phyloP scores from a whole-genome alignment of 2,888 invertebrate genomes.

The Omphaloscelis lunosa region DNA sequence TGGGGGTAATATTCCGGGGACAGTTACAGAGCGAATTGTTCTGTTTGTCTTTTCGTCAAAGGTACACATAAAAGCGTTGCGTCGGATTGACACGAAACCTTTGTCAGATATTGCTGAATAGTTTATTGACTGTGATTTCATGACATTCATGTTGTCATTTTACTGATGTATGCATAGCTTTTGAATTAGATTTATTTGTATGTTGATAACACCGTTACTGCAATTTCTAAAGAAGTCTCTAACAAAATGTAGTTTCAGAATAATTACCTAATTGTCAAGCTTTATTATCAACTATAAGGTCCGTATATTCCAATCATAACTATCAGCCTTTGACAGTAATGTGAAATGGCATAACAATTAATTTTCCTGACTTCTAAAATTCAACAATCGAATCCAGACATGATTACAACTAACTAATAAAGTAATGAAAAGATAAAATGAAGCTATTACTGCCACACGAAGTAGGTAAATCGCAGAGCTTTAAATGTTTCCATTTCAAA shows the following conservation, averaged over 20 bases:
- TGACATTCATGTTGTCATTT: conserved; percentile 4
- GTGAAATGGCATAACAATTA: not conserved
- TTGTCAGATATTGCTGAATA: conserved; percentile 25
- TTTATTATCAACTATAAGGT: no score
- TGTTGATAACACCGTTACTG: not conserved
- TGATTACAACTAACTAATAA: not conserved
- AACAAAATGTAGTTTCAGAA: not conserved
- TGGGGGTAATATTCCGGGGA: conserved; percentile 28
- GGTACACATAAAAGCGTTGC: conserved; percentile 15
- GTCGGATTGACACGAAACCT: conserved; percentile 25
- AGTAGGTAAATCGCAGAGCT: not conserved
- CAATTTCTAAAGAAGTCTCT: not conserved
- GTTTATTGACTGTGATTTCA: conserved; percentile 11
- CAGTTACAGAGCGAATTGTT: conserved; percentile 36
- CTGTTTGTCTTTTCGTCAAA: conserved; percentile 33
- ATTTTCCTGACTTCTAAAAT: not conserved
- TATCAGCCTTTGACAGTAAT: not conserved
- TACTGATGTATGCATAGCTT: not conserved
- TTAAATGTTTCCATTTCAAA: conserved; percentile 19
- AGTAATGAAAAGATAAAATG: not conserved
- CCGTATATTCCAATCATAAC: not conserved
- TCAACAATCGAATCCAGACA: not conserved
- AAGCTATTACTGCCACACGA: not conserved
- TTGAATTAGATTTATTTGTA: not conserved
- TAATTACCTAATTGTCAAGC: not conserved